phyloP scores from a whole-genome alignment of 2,797 vertebrate genomes.

The Leucoraja ocellata region DNA sequence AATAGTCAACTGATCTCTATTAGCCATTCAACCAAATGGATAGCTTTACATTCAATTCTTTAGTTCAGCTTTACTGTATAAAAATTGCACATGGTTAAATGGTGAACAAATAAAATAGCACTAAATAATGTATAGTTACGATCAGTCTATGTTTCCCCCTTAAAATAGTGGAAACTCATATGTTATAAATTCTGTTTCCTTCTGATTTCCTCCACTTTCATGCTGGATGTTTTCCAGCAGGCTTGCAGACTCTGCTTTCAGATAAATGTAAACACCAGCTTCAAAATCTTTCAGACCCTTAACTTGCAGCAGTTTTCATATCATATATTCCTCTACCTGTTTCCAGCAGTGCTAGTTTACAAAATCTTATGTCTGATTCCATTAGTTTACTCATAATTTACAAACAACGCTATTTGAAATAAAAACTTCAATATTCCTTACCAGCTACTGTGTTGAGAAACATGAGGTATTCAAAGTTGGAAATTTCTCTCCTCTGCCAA shows the following conservation, averaged over 20 bases:
- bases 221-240: neutral
- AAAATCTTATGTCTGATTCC: neutral
- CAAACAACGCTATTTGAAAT: neutral
- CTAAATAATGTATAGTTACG: neutral
- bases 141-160: neutral
- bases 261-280: neutral
- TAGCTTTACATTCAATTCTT: neutral
- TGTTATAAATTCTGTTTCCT: neutral
- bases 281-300: neutral
- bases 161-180: slow-evolving; percentile 1
- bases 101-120: neutral
- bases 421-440: slow-evolving; percentile 45
- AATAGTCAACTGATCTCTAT: neutral
- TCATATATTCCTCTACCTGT: neutral
- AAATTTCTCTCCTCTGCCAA: slow-evolving; percentile 96
- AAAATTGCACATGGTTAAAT: neutral
- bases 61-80: neutral
- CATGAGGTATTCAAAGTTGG: slow-evolving; percentile 95
- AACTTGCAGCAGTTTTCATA: neutral
- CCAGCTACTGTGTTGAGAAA: slow-evolving; percentile 88
- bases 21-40: neutral
- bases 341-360: neutral
- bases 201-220: neutral
- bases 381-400: neutral
- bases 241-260: neutral